A percentile compares a stretch with the other conserved stretches of the same genome.
These are phyloP conservation scores for Turdus rufiventris DNA, from an alignment of 2,113 vertebrate species.

Conservation along the genomic window DNA sequence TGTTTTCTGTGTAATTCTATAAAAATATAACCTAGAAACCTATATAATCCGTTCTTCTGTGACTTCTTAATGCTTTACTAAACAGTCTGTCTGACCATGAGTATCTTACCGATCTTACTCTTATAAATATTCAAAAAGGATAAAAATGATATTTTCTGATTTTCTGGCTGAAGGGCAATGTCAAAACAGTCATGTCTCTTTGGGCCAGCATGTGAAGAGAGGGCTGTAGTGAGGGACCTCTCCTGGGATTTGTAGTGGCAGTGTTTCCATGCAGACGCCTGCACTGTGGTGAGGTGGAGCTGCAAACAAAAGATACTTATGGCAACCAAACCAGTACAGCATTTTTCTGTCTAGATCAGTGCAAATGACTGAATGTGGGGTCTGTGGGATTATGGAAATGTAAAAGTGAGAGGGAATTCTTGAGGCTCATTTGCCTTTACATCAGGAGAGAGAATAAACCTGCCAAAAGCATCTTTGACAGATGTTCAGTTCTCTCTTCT, in stretches of 20 bases:
- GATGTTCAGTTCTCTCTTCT: neutral
- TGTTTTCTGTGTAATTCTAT: neutral
- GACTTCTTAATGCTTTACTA: neutral
- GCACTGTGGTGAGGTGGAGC: neutral
- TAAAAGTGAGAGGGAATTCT: neutral
- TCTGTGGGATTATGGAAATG: neutral
- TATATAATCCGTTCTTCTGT: neutral
- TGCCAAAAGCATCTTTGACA: neutral
- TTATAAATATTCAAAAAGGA: neutral
- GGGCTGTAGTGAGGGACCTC: neutral
- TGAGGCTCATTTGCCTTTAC: neutral
- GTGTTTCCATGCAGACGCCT: neutral
- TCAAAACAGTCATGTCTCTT: neutral
- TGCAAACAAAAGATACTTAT: neutral
- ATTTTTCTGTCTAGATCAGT: neutral
- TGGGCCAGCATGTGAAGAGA: neutral
- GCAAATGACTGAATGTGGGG: neutral
- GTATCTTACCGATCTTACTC: neutral
- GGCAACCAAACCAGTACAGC: neutral
- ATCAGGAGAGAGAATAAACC: neutral
- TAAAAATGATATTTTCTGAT: neutral
- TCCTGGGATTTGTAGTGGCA: neutral
- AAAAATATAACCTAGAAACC: neutral
- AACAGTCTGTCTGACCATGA: neutral
- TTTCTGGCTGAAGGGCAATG: rapidly evolving